A percentile compares a stretch with the other conserved stretches of the same genome.
phyloP scores from a whole-genome alignment of 2,888 invertebrate genomes.

The Dynastes grantii region DNA sequence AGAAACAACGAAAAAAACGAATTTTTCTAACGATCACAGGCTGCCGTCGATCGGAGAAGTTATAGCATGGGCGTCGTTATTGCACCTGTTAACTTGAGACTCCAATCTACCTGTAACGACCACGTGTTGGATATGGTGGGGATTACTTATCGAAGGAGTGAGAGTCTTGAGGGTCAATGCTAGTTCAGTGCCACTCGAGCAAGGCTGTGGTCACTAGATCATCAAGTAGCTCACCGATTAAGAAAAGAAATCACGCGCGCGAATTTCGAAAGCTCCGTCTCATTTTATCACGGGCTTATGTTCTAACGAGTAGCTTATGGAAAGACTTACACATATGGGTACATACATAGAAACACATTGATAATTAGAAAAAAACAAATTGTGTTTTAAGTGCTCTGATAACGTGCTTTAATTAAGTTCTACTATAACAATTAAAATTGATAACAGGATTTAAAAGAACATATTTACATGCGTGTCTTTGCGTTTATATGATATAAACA shows the following conservation, averaged over 20 bases:
- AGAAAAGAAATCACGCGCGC: slow-evolving; percentile 59
- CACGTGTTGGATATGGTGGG: slow-evolving; percentile 67
- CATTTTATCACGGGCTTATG: slow-evolving; percentile 18
- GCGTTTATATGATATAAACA: neutral
- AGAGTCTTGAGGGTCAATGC: slow-evolving; percentile 71
- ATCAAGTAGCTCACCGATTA: slow-evolving; percentile 52
- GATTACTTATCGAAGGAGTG: slow-evolving; percentile 64
- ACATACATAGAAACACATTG: neutral
- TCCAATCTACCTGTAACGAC: slow-evolving; percentile 63
- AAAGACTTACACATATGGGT: neutral
- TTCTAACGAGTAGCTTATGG: neutral
- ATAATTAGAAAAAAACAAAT: neutral
- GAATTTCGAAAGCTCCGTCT: slow-evolving; percentile 42
- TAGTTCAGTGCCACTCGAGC: slow-evolving; percentile 71
- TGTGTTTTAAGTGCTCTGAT: slow-evolving; percentile 3
- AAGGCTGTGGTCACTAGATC: slow-evolving; percentile 70
- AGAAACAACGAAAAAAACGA: slow-evolving; percentile 36
- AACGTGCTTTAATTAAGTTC: slow-evolving; percentile 3
- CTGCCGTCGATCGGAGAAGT: slow-evolving; percentile 45
- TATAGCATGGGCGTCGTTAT: slow-evolving; percentile 51
- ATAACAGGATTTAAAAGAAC: neutral
- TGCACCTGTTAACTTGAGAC: slow-evolving; percentile 57
- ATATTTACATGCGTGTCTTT: neutral
- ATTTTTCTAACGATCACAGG: slow-evolving; percentile 40
- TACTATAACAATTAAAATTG: slow-evolving; percentile 1